Evolutionary conservation across 2,888 invertebrate genomes (phyloP).

Genomic region (Epistrophella euchroma): DNA sequence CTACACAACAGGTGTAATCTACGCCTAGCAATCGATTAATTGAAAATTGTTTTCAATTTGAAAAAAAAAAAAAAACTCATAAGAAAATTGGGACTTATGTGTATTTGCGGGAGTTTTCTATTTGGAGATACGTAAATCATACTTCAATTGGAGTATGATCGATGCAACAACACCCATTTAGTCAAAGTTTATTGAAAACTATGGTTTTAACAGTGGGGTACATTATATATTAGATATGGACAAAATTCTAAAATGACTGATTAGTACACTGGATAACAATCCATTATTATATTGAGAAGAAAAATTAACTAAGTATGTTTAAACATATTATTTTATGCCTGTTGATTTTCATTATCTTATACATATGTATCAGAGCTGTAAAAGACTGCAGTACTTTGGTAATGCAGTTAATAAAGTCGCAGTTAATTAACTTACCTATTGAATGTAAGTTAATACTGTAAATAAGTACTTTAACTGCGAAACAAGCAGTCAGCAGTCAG

Average conservation of each 20-base stretch:
- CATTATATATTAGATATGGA: not conserved
- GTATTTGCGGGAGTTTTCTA: constrained; percentile 20
- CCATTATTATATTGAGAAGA: too few relatives aligned
- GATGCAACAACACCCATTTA: constrained; percentile 39
- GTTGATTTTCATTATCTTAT: too few relatives aligned
- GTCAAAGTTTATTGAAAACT: not conserved
- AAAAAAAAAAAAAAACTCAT: constrained; percentile 3
- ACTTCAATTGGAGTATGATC: not conserved
- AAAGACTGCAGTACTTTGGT: too few relatives aligned
- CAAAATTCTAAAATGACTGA: not conserved
- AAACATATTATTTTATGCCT: too few relatives aligned
- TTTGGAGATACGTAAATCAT: constrained; percentile 17
- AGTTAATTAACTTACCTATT: too few relatives aligned
- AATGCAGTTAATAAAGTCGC: too few relatives aligned
- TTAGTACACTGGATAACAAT: too few relatives aligned
- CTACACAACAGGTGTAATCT: constrained; percentile 66
- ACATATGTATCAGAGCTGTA: too few relatives aligned
- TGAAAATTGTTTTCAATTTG: constrained; percentile 57
- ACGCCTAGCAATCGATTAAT: constrained; percentile 68
- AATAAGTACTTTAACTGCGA: too few relatives aligned
- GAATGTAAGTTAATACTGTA: too few relatives aligned
- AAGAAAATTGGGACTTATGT: not conserved
- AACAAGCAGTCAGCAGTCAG: too few relatives aligned
- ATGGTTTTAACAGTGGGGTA: not conserved
- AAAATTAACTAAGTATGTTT: too few relatives aligned